A percentile compares a stretch with the other conserved stretches of the same genome.
Evolutionary conservation across 2,797 vertebrate species (phyloP).

Genomic region (Periparus ater): DNA sequence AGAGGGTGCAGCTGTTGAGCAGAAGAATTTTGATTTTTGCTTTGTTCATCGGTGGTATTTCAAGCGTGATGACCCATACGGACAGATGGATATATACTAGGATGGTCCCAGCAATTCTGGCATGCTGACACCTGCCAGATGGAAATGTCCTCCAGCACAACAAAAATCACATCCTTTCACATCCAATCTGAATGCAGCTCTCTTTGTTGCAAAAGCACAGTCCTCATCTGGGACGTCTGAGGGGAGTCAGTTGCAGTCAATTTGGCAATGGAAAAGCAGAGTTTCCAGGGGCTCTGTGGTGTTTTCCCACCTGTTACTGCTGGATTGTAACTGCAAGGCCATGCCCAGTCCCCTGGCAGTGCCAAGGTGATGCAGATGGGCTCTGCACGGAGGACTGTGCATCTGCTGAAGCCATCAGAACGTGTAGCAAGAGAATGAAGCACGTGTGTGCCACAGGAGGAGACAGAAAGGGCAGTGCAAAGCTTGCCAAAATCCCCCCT

Average conservation of each 20-base stretch:
- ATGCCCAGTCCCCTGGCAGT: neutral
- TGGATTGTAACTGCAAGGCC: neutral
- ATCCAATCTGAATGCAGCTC: accelerated
- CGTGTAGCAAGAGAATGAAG: accelerated
- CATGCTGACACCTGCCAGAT: neutral
- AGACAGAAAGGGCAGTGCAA: neutral
- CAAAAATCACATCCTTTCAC: neutral
- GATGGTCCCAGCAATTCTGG: neutral
- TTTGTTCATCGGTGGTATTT: neutral
- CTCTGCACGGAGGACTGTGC: accelerated
- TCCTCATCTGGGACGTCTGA: accelerated
- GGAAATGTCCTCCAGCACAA: neutral
- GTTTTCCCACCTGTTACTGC: neutral
- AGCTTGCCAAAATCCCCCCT: neutral
- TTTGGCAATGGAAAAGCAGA: neutral
- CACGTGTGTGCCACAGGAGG: accelerated
- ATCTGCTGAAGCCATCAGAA: neutral
- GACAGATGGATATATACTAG: neutral
- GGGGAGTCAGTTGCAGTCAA: neutral
- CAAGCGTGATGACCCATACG: neutral
- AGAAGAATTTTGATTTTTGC: neutral
- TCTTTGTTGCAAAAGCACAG: neutral
- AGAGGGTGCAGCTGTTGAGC: neutral
- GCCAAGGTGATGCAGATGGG: neutral
- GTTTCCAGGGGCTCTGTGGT: neutral